Evolutionary conservation across 35 echinoderm and acorn worm genomes (phyloP), one percentile per base, ranked within the genome.

Genomic region (Strongylocentrotus purpuratus): DNA sequence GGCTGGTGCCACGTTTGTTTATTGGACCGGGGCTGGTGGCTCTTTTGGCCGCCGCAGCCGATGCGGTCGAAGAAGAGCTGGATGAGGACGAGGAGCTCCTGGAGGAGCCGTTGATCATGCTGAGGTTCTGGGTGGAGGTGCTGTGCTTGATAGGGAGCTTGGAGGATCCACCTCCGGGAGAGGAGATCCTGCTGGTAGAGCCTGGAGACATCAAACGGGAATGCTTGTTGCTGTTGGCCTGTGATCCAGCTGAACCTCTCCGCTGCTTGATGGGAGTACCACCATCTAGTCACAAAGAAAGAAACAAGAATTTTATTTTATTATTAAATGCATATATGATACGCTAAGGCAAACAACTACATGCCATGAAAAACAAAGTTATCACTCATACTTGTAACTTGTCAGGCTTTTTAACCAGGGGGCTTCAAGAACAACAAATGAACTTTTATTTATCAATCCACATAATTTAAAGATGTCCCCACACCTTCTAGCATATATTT

Each of bases 71-170:
- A 28, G 22, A 78, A 46, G 52, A 59, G 52, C 52, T 59, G 22
- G 22, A 78, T 7, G 65, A n/a, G 45, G 31, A 33, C 10, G 45
- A 46, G 46, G 91, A 47, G 28, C 31, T 93, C 33, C 46, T 33
- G 15, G 91, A 47, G 65, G 65, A 78, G 22, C 25, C n/a, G 22
- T 47, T 47, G 46, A 58, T 93, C 31, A 58, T 93, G 48, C 46
- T 93, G 17, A 93, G 91, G 46, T 93, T 93, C 31, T 93, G 91
- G 91, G 91, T 93, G 46, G 91, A 93, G 45, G 91, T 93, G 91
- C 91, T 93, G 46, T 93, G 91, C 48, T 93, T 93, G 48, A 93
- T 93, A 28, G 91, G 91, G 45, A 93, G 91, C 91, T 93, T 93
- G 31, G 91, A 93, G 87, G 33, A 33, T 46, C 87, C 87, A 89